Evolutionary conservation across 2,113 vertebrate species (phyloP).

Genomic region (Xenopus laevis): DNA sequence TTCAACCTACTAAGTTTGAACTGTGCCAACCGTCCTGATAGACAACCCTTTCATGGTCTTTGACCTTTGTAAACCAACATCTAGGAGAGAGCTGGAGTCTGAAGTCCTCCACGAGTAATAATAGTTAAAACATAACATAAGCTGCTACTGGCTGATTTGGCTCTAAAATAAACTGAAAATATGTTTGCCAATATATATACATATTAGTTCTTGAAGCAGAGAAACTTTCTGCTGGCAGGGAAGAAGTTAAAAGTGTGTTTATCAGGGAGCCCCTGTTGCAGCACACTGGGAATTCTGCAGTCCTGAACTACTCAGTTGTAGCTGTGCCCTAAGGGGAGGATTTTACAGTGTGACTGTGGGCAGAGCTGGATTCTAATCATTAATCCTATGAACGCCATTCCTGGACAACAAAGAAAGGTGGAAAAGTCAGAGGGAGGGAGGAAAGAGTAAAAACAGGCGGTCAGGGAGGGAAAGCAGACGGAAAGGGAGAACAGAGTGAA

Average conservation of each 20-base stretch:
- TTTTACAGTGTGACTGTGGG: slow-evolving; percentile 28
- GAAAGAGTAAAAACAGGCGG: background rate
- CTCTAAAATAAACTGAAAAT: no score
- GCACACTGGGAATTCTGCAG: slow-evolving; percentile 23
- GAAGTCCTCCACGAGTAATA: no score
- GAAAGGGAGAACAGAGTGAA: background rate
- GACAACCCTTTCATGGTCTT: no score
- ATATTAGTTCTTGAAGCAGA: no score
- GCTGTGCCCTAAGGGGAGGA: slow-evolving; percentile 30
- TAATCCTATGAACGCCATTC: slow-evolving; percentile 41
- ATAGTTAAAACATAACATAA: no score
- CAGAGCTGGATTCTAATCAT: slow-evolving; percentile 42
- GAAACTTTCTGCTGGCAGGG: background rate
- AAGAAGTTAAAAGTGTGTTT: slow-evolving; percentile 14
- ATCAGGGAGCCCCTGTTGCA: background rate
- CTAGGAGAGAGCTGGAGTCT: no score
- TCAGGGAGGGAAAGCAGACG: background rate
- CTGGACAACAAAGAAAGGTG: slow-evolving; percentile 41
- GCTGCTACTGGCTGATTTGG: no score
- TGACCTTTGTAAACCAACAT: no score
- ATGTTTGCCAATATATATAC: no score
- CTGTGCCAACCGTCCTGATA: no score
- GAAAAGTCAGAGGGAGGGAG: background rate
- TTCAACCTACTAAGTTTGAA: no score
- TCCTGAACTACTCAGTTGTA: slow-evolving; percentile 6